Conservation (phyloP, 2,113 vertebrate genomes). For the Chaetodon auriga region DNA sequence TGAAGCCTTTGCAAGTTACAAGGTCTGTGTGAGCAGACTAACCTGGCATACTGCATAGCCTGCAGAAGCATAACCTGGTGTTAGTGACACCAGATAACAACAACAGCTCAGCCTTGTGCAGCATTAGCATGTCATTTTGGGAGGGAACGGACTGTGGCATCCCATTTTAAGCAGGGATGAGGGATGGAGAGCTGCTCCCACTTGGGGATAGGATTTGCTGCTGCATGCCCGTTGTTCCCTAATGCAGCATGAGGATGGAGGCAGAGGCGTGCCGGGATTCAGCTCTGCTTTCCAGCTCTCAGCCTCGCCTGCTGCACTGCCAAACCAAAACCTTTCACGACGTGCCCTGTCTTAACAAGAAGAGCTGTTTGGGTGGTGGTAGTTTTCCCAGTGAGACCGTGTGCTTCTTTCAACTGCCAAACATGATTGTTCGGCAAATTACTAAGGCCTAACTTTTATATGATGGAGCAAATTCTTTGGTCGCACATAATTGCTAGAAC, state of each 20-base stretch:
- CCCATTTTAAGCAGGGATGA: constrained; percentile 55
- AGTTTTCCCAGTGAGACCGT: constrained; percentile 37
- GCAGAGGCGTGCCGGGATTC: constrained; percentile 35
- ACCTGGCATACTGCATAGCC: constrained; percentile 6
- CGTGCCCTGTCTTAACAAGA: constrained; percentile 33
- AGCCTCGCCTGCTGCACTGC: constrained; percentile 42
- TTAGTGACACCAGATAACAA: constrained; percentile 45
- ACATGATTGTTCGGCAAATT: constrained; percentile 55
- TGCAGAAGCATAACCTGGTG: constrained; percentile 10
- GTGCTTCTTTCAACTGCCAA: constrained; percentile 43
- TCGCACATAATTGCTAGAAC: constrained; percentile 45
- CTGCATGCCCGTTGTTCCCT: constrained; percentile 60
- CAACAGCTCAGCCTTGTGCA: constrained; percentile 38
- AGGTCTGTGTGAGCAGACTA: background rate
- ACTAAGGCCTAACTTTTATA: constrained; percentile 47
- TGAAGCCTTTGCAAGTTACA: background rate
- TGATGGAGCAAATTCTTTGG: constrained; percentile 50
- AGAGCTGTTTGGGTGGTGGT: constrained; percentile 47
- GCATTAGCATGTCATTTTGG: constrained; percentile 41
- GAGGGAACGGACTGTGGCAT: constrained; percentile 19
- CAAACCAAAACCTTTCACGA: constrained; percentile 60
- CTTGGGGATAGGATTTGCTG: constrained; percentile 61
- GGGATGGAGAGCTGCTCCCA: constrained; percentile 44
- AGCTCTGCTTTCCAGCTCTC: constrained; percentile 56
- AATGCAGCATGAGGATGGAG: constrained; percentile 68